Evolutionary conservation across 2,113 vertebrate species (phyloP), one percentile per base, ranked within the genome.

Genomic region (Galemys pyrenaicus): DNA sequence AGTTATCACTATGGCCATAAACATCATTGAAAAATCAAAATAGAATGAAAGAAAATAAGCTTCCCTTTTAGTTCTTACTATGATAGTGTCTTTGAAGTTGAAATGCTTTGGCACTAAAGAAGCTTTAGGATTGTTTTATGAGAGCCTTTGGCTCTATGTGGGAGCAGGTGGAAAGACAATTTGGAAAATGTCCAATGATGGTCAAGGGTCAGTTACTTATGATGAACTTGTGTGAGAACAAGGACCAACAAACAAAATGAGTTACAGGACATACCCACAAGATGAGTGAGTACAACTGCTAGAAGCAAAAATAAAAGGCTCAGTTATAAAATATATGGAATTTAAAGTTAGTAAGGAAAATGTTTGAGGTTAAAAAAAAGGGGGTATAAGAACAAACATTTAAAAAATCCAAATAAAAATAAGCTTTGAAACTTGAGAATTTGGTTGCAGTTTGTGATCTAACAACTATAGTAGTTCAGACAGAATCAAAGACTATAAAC

Each of bases 11-110:
- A 65, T 56, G 7, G 16, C 32, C 16, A 41, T 44, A 81, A 95
- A 80, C 11, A 19, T 94, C 24, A 71, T 81, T 93, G 94, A 44
- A 65, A 94, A 94, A 77, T 39, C 3, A 80, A 93, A 91, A 51
- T 65, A 39, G 93, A 79, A 64, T 41, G 46, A 17, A 44, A 54
- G 71, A 39, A 46, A 3, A 56, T 9, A 56, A 35, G 10, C 9
- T 26, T 60, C 30, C 78, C 64, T 73, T 60, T 60, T 9, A 32
- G 32, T 60, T 87, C 28, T 87, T 58, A 22, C 26, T 56, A 17
- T 71, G 37, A 11, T 41, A 46, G 3, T 75, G 51, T 92, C 85
- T 94, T 74, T 87, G 71, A 80, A 91, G 83, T 46, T 84, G 41
- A 89, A 96, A 94, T 35, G 30, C 62, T 89, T 84, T 68, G 74